Conservation (phyloP, 2,888 invertebrate genomes). For the Bruchidius siliquastri region DNA sequence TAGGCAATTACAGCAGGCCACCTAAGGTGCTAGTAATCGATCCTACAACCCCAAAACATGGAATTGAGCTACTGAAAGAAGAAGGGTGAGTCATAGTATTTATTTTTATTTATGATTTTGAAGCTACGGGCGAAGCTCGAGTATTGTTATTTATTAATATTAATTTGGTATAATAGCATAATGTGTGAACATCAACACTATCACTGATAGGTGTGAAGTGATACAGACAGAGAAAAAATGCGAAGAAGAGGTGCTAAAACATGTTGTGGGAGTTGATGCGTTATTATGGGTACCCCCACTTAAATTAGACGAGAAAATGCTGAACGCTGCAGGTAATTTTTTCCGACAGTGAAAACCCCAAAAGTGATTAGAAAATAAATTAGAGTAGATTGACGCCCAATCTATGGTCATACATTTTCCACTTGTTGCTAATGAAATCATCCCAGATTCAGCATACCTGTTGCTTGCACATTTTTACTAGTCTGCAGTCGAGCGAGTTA, state of each 20-base stretch:
- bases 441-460: too few species aligned
- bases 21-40: slow-evolving; percentile 50
- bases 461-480: too few species aligned
- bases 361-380: too few species aligned
- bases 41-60: slow-evolving; percentile 46
- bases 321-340: slow-evolving; percentile 41
- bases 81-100: slow-evolving; percentile 16
- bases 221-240: slow-evolving; percentile 29
- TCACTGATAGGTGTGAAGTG: slow-evolving; percentile 33
- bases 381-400: too few species aligned
- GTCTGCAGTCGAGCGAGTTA: too few species aligned
- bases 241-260: slow-evolving; percentile 33
- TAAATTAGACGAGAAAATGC: slow-evolving; percentile 47
- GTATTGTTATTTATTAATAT: too few species aligned
- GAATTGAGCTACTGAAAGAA: slow-evolving; percentile 45
- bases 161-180: too few species aligned
- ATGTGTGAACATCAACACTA: too few species aligned
- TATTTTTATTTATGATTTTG: slow-evolving; percentile 4
- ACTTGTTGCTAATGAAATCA: too few species aligned
- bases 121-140: too few species aligned
- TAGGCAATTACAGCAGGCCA: slow-evolving; percentile 3
- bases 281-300: slow-evolving; percentile 57
- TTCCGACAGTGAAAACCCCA: too few species aligned
- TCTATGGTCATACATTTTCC: too few species aligned
- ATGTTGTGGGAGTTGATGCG: slow-evolving; percentile 57